Base-by-base conservation (phyloP, 2,888 invertebrate genomes). In the Lacanobia wlatinum region DNA sequence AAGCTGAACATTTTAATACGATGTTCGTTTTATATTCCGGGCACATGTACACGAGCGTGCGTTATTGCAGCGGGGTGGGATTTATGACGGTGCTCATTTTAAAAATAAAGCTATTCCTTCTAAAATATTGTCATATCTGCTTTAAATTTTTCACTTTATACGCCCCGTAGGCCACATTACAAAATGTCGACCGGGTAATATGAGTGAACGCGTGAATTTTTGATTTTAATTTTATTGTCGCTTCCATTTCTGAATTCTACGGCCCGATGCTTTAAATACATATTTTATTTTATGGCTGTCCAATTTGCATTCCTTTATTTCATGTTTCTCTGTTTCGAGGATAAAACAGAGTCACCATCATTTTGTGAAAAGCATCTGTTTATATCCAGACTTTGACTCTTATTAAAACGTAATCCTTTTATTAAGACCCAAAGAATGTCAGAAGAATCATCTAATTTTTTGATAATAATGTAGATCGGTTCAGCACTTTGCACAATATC, bases 71-170 rank as follows among this genome's bases (percentile, higher is more conserved):
- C 89, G 84, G 86, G 86, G 88, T 89, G 90, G 91, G 92, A 95
- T 95, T 95, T 96, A 95, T 92, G 92, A 91, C 90, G 87, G 88
- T 90, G 87, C 93, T 92, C 94, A 91, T 93, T 95, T 95, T 94
- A 93, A 94, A 94, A 95, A 95, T 95, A 94, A 94, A 94, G 94
- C 96, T 93, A 95, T 95, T 95, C 92, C 89, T 92, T 92, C 92
- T 95, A 94, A 96, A 95, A 96, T 95, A 96, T 94, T 94, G 95
- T 95, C 96, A 94, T 88, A 90, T 95, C 92, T 93, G 92, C 90
- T 93, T 95, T 95, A 95, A 96, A 96, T 94, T 95, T 95, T 95
- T 95, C 91, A 94, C 92, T 93, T 93, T 93, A 96, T 94, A 90
- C 89, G 91, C 92, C 95, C 94, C 96, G 86, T 85, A 90, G 94